phyloP scores from a whole-genome alignment of 1,140 invertebrate species.

The Stegodyphus dumicola region DNA sequence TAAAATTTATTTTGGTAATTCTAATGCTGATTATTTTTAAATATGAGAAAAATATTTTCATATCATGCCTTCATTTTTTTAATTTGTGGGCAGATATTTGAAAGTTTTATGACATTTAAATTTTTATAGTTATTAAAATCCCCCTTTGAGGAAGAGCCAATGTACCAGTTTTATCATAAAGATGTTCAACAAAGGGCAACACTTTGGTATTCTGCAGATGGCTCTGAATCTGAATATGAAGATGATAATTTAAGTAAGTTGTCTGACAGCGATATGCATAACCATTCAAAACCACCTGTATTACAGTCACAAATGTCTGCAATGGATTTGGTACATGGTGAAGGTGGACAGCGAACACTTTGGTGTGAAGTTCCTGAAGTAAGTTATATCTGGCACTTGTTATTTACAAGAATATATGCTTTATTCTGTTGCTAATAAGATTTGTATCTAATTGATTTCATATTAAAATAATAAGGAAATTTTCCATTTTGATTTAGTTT shows the following conservation, averaged over 20 bases:
- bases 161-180: constrained; percentile 91
- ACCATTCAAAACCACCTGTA: constrained; percentile 6
- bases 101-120: background rate
- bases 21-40: too few relatives aligned
- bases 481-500: too few relatives aligned
- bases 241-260: constrained; percentile 80
- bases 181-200: constrained; percentile 76
- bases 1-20: too few relatives aligned
- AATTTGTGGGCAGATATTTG: background rate
- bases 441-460: too few relatives aligned
- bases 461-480: too few relatives aligned
- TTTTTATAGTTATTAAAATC: constrained; percentile 61
- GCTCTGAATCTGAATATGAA: constrained; percentile 69
- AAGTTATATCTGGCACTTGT: background rate
- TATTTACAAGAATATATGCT: too few relatives aligned
- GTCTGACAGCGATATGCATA: constrained; percentile 66
- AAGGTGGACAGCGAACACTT: constrained; percentile 79
- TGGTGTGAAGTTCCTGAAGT: constrained; percentile 97
- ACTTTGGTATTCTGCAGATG: constrained; percentile 58
- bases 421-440: too few relatives aligned
- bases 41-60: too few relatives aligned
- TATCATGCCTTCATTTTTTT: background rate
- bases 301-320: constrained; percentile 68
- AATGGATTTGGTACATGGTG: constrained; percentile 75
- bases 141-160: constrained; percentile 78